Conservation (phyloP, 2,888 invertebrate genomes). For the Parthenolecanium corni region DNA sequence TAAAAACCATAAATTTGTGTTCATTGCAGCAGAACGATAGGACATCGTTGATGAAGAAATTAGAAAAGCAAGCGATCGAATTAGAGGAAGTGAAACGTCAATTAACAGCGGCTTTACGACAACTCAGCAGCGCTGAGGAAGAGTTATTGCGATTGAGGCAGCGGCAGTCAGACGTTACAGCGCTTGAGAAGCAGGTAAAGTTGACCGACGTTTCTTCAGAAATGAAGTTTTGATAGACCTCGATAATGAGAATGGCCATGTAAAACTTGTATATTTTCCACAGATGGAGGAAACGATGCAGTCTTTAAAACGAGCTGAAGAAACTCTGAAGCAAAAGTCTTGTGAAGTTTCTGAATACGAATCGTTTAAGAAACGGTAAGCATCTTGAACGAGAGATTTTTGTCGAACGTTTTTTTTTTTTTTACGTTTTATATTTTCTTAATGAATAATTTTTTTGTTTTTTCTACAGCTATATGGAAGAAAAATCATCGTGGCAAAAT, state of each 20-base stretch:
- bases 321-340: constrained; percentile 57
- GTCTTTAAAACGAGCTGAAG: constrained; percentile 64
- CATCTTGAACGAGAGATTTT: background rate
- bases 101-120: constrained; percentile 49
- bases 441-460: background rate
- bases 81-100: constrained; percentile 60
- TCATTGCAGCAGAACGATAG: constrained; percentile 36
- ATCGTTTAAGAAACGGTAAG: constrained; percentile 48
- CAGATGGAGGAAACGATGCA: constrained; percentile 61
- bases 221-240: no score
- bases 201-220: constrained; percentile 3
- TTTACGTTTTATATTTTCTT: background rate
- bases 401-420: background rate
- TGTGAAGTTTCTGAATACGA: constrained; percentile 57
- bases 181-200: constrained; percentile 51
- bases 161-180: constrained; percentile 55
- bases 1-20: background rate
- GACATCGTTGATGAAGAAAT: constrained; percentile 38
- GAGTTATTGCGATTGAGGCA: constrained; percentile 61
- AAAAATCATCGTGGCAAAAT: constrained; percentile 56
- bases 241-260: no score
- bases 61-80: constrained; percentile 55
- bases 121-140: constrained; percentile 55
- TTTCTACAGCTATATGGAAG: constrained; percentile 37
- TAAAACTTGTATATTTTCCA: constrained; percentile 7